phyloP scores from a whole-genome alignment of 1,140 invertebrate species.

The Drosophila malerkotliana region DNA sequence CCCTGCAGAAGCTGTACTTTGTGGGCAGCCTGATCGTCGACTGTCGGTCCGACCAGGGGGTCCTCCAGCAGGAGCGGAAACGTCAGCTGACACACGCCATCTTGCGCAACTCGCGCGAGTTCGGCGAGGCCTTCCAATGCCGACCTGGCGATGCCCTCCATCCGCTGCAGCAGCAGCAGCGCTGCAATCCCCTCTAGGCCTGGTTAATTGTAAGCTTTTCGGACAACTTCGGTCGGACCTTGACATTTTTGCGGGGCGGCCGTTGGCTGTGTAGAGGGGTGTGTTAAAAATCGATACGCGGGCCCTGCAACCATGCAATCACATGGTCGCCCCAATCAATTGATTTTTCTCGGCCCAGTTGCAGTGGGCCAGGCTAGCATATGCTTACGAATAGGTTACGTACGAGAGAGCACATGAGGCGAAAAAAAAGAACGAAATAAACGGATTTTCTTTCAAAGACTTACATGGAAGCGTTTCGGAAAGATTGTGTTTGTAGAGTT shows the following conservation, averaged over 20 bases:
- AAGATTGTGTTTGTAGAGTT: slow-evolving; percentile 34
- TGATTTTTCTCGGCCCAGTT: slow-evolving; percentile 61
- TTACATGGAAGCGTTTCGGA: slow-evolving; percentile 57
- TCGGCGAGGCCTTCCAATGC: slow-evolving; percentile 65
- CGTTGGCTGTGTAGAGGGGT: neutral
- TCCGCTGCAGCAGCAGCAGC: slow-evolving; percentile 19
- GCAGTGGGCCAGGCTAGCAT: slow-evolving; percentile 40
- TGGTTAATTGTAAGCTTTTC: slow-evolving; percentile 7
- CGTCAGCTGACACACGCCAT: slow-evolving; percentile 50
- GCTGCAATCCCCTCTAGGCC: slow-evolving; percentile 40
- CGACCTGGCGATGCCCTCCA: slow-evolving; percentile 42
- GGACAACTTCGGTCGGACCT: slow-evolving; percentile 39
- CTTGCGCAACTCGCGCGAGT: slow-evolving; percentile 62
- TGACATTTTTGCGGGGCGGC: slow-evolving; percentile 51
- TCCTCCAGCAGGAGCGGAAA: slow-evolving; percentile 45
- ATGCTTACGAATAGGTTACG: slow-evolving; percentile 44
- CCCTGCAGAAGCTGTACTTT: slow-evolving; percentile 60
- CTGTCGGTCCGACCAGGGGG: slow-evolving; percentile 37
- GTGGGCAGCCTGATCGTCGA: slow-evolving; percentile 60
- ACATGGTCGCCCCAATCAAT: slow-evolving; percentile 32
- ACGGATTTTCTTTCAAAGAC: slow-evolving; percentile 39
- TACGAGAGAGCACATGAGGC: slow-evolving; percentile 7
- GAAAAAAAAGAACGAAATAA: slow-evolving; percentile 12
- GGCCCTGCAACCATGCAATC: slow-evolving; percentile 20
- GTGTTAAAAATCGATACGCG: slow-evolving; percentile 61